Evolutionary conservation across 2,888 invertebrate species (phyloP), one percentile per base, ranked within the genome.

Genomic region (Cephus spinipes): DNA sequence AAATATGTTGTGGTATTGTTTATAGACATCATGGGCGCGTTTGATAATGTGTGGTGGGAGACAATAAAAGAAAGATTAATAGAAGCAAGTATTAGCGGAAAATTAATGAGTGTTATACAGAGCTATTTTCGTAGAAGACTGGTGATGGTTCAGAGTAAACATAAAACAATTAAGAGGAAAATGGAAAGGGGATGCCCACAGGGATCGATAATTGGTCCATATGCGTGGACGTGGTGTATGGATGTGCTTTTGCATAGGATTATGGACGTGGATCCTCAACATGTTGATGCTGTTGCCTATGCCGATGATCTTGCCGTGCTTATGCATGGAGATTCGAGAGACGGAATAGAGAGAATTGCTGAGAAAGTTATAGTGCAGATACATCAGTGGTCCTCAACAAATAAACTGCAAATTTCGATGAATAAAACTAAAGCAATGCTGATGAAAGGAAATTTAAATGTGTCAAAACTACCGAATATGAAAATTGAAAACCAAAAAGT

Each of bases 291-390:
- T 0, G 36, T 79, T 11, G 82, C 79, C 6, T 82, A 80, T 76
- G 80, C 76, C 0, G 83, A 83, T 40, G 83, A 83, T 34, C 68
- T 83, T 0, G 12, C 74, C 0, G 74, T 76, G 0, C 23, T 76
- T 0, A 30, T 82, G 0, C 1, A 30, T 0, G 80, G 77, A 0
- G 31, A 79, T 4, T 68, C 75, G 3, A 33, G 76, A 11, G 11
- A 0, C 1, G 31, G 74, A 12, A 0, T 80, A 0, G 81, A 79
- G 33, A 30, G 1, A 2, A 31, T 36, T 23, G 74, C 55, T 0
- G 1, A n/a, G 3, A 32, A 9, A 3, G 77, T 32, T 3, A 32
- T 76, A n/a, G n/a, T 1, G 3, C 11, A 31, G 0, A 6, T 79
- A 0, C 23, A 31, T 1, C 4, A 12, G 2, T 81, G 81, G 81